These are phyloP conservation scores for Galeruca laticollis DNA, from an alignment of 2,888 invertebrate genomes.

Conservation along the genomic window DNA sequence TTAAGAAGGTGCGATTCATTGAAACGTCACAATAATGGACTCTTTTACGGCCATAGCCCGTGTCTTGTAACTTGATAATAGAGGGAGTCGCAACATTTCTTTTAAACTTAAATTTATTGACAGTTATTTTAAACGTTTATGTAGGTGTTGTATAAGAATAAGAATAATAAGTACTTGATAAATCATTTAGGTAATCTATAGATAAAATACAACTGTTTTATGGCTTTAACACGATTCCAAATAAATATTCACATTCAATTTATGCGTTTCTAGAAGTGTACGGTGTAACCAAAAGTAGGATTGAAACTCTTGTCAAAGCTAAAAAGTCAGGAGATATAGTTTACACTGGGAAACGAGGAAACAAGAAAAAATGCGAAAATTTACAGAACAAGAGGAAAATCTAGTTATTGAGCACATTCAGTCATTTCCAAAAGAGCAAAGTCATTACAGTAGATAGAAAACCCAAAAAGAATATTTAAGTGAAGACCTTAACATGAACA, in stretches of 20 bases:
- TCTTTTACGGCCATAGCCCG: slow-evolving; percentile 63
- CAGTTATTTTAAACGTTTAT: slow-evolving; percentile 31
- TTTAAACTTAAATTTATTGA: slow-evolving; percentile 44
- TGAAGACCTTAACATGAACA: no score
- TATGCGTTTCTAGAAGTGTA: background rate
- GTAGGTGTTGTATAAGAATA: slow-evolving; percentile 25
- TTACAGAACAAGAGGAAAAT: no score
- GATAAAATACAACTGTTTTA: background rate
- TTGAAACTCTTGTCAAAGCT: no score
- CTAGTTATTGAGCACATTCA: no score
- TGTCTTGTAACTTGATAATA: slow-evolving; percentile 61
- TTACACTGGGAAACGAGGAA: no score
- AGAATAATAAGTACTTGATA: background rate
- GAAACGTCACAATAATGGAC: slow-evolving; percentile 65
- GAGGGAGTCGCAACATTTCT: slow-evolving; percentile 52
- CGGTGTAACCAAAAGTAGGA: no score
- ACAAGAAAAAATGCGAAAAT: no score
- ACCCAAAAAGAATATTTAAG: no score
- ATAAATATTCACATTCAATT: background rate
- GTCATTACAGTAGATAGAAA: no score
- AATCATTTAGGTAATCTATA: background rate
- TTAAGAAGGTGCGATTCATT: slow-evolving; percentile 63
- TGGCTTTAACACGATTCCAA: background rate
- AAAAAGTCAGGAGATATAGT: no score
- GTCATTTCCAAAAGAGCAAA: no score